phyloP scores from a whole-genome alignment of 1,140 invertebrate species.

The Oedothorax gibbosus region DNA sequence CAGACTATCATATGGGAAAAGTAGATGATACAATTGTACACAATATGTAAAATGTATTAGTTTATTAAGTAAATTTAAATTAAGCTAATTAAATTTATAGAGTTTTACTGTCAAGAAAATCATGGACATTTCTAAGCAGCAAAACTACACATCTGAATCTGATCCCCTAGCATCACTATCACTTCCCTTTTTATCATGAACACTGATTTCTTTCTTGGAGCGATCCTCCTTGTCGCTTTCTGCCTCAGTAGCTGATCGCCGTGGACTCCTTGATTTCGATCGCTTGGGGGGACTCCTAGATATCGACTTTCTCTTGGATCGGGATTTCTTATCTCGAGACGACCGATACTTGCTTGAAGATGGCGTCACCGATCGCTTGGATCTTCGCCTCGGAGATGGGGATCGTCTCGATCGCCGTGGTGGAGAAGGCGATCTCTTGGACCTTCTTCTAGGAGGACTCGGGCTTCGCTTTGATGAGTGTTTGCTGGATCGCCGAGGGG shows the following conservation, averaged over 20 bases:
- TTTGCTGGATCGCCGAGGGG: constrained; percentile 16
- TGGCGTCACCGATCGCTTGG: neutral
- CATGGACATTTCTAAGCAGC: neutral
- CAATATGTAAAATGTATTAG: no score
- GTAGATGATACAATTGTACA: no score
- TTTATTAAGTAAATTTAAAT: no score
- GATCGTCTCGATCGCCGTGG: neutral
- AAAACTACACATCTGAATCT: constrained; percentile 42
- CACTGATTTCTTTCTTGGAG: constrained; percentile 17
- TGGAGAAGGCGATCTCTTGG: constrained; percentile 8
- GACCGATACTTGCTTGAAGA: constrained; percentile 12
- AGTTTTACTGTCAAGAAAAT: no score
- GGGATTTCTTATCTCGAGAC: constrained; percentile 29
- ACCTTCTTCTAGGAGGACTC: constrained; percentile 1
- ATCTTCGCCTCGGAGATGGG: neutral
- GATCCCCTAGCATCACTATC: constrained; percentile 49
- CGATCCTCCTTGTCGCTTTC: constrained; percentile 23
- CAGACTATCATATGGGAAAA: no score
- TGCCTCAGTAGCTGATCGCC: constrained; percentile 5
- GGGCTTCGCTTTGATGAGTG: constrained; percentile 35
- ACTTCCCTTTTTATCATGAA: constrained; percentile 9
- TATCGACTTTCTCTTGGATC: constrained; percentile 21
- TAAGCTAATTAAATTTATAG: no score
- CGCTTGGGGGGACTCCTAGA: constrained; percentile 27
- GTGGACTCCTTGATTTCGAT: constrained; percentile 36